Evolutionary conservation across 2,113 vertebrate species (phyloP).

Genomic region (Merops nubicus): DNA sequence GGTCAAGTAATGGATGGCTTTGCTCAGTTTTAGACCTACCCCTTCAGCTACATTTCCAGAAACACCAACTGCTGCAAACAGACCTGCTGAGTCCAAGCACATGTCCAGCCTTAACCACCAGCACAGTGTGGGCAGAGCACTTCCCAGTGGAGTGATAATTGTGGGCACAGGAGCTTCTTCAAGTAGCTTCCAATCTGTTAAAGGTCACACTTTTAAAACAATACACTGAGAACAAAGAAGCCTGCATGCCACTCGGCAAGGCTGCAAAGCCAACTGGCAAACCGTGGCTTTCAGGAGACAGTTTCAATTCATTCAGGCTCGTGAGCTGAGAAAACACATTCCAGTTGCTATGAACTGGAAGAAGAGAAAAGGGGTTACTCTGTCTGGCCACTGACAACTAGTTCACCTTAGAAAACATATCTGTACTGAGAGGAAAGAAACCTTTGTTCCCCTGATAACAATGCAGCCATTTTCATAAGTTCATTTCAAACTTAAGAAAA

Average conservation of each 20-base stretch:
- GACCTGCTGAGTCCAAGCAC: neutral
- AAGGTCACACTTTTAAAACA: neutral
- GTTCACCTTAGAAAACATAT: neutral
- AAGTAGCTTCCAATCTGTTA: neutral
- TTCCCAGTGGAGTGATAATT: neutral
- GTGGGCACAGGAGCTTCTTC: neutral
- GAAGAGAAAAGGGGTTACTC: neutral
- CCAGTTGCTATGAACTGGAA: neutral
- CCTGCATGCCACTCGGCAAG: fast-evolving
- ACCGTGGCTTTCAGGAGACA: fast-evolving
- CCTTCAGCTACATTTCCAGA: neutral
- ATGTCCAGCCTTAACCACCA: fast-evolving
- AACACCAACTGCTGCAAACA: neutral
- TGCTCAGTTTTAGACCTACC: neutral
- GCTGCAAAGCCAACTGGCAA: neutral
- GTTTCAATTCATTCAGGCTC: neutral
- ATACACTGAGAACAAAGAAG: neutral
- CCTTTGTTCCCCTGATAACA: slow-evolving; percentile 11
- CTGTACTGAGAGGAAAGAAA: neutral
- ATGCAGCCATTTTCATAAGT: slow-evolving; percentile 57
- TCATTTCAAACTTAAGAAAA: neutral
- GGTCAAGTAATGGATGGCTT: neutral
- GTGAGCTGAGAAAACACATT: neutral
- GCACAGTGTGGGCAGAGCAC: neutral
- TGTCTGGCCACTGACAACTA: neutral